These are phyloP conservation scores for Hydractinia symbiolongicarpus DNA, from an alignment of 30 jellyfish, hydroid and myxozoan species.

Conservation along the genomic window DNA sequence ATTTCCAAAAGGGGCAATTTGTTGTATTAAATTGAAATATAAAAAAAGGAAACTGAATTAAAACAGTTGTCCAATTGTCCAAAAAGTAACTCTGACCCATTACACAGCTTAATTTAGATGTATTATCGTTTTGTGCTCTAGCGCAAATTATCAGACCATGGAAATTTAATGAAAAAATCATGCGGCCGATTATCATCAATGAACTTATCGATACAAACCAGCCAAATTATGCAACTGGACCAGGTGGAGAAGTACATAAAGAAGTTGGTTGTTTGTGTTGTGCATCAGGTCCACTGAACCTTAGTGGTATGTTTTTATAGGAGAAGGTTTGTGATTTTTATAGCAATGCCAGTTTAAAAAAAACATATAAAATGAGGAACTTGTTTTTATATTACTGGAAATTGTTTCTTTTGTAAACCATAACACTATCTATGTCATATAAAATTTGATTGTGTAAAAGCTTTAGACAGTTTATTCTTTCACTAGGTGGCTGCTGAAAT, in stretches of 20 bases:
- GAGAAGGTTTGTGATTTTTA: not conserved
- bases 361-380: not conserved
- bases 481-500: too few species aligned
- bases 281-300: not conserved
- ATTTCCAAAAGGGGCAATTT: too few species aligned
- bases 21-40: too few species aligned
- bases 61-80: too few species aligned
- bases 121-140: not conserved
- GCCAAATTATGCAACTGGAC: not conserved
- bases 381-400: too few species aligned
- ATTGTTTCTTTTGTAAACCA: not conserved
- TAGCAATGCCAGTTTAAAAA: not conserved
- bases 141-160: slow-evolving; percentile 1
- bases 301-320: not conserved
- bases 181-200: not conserved
- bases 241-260: not conserved
- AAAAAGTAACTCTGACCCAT: too few species aligned
- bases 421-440: too few species aligned
- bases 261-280: not conserved
- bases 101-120: too few species aligned
- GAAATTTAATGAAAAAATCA: not conserved
- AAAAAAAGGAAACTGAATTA: too few species aligned
- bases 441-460: too few species aligned
- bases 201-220: not conserved
- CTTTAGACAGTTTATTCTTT: too few species aligned